Conservation (phyloP, 2,888 invertebrate species). For the Melangyna quadrimaculata region DNA sequence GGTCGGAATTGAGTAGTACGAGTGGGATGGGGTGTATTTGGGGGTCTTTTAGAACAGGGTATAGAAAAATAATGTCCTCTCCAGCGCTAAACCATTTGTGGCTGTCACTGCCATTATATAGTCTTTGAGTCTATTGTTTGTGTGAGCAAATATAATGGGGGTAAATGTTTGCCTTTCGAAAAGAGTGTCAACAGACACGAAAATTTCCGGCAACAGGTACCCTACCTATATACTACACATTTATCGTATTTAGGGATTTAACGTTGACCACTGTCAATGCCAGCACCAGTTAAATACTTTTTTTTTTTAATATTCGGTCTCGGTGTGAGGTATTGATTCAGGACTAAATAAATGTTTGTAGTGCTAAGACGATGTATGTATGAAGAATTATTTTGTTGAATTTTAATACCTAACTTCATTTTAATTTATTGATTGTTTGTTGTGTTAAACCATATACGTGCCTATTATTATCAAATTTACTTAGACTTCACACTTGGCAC, state of each 20-base stretch:
- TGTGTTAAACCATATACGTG: neutral
- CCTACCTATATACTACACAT: too few species aligned
- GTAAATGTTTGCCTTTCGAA: slow-evolving; percentile 54
- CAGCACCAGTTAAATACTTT: neutral
- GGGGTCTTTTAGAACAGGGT: neutral
- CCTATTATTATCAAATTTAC: neutral
- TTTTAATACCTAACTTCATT: neutral
- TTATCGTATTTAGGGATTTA: neutral
- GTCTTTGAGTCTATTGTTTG: slow-evolving; percentile 49
- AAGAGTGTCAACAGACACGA: slow-evolving; percentile 47
- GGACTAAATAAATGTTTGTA: neutral
- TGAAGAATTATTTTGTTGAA: neutral
- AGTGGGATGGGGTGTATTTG: neutral
- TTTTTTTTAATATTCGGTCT: too few species aligned
- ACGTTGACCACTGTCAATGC: neutral
- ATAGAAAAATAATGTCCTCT: slow-evolving; percentile 30
- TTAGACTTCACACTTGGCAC: too few species aligned
- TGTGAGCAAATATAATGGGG: slow-evolving; percentile 45
- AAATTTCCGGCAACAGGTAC: slow-evolving; percentile 57
- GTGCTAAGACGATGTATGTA: neutral
- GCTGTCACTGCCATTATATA: slow-evolving; percentile 52
- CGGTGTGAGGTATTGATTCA: slow-evolving; percentile 8
- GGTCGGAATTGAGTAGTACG: neutral
- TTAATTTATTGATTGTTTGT: neutral
- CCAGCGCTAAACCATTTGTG: slow-evolving; percentile 55